These are phyloP conservation scores for Salvelinus alpinus DNA, from an alignment of 2,113 vertebrate genomes.

Conservation along the genomic window DNA sequence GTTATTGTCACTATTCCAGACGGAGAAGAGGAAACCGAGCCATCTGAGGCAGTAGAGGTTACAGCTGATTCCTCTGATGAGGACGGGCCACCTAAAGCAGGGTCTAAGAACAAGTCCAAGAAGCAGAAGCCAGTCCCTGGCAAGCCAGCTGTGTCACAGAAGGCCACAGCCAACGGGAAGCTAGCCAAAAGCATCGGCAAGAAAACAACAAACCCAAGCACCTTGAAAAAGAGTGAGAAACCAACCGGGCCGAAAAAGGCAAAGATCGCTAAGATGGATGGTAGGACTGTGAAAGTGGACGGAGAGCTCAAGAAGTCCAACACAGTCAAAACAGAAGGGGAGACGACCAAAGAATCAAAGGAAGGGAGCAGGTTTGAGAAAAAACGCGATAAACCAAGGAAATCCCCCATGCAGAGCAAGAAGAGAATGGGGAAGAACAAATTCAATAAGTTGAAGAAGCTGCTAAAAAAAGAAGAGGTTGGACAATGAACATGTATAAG, in stretches of 20 bases:
- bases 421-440: conserved; percentile 71
- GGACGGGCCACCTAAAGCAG: conserved; percentile 41
- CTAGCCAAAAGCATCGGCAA: conserved; percentile 20
- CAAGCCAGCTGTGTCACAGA: conserved; percentile 28
- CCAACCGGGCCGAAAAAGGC: conserved; percentile 59
- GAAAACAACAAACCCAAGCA: conserved; percentile 10
- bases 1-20: conserved; percentile 36
- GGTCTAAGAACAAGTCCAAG: conserved; percentile 20
- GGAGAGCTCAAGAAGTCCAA: conserved; percentile 36
- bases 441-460: conserved; percentile 65
- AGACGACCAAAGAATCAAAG: conserved; percentile 27
- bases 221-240: conserved; percentile 25
- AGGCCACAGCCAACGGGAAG: conserved; percentile 52
- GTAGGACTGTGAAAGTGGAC: conserved; percentile 44
- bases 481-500: conserved; percentile 27
- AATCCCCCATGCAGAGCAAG: conserved; percentile 42
- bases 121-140: conserved; percentile 25
- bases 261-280: conserved; percentile 55
- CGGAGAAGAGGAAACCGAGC: conserved; percentile 48
- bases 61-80: conserved; percentile 28
- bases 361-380: conserved; percentile 64
- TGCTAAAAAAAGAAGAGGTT: conserved; percentile 45
- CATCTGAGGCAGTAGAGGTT: conserved; percentile 33
- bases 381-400: conserved; percentile 55
- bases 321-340: conserved; percentile 20